Evolutionary conservation across 2,113 vertebrate genomes (phyloP), one percentile per base, ranked within the genome.

Genomic region (Phalacrocorax aristotelis): DNA sequence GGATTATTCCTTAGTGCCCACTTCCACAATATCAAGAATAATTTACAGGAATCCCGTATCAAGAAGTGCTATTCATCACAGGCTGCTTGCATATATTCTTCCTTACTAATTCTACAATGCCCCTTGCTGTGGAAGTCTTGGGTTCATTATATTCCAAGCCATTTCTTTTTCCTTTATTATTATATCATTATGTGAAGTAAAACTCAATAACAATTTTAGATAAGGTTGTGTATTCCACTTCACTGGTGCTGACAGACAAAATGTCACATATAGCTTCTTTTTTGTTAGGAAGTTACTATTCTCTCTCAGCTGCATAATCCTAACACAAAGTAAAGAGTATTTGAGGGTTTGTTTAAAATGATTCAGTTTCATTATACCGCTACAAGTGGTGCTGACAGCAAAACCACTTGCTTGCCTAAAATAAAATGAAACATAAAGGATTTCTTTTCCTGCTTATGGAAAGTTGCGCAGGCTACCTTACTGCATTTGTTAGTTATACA

Each of bases 321-420:
- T 97, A 97, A 97, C 76, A 97, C 97, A 98, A 98, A 98, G 97
- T 97, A 97, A 97, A 93, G 87, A 79, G 64, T 97, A 97, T 98
- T 97, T 97, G 96, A 95, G 95, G 80, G 95, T 97, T 97, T 97
- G 95, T 74, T 83, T 95, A 91, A 97, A 96, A 98, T 94, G 75
- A 97, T 97, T 98, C 97, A 83, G 91, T 98, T 98, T 97, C 97
- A 98, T 97, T 98, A 97, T 97, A 90, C 83, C 95, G 94, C 97
- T 97, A 97, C 94, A 98, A 96, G 92, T 83, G 70, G 96, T 94
- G 95, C 93, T 98, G 98, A 98, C 98, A 98, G 95, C 92, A 97
- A 97, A 93, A 96, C 91, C 70, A 86, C 64, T 97, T 95, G 93
- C 95, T 97, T 97, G 91, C 92, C 92, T 97, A 97, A 97, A 98